phyloP scores from a whole-genome alignment of 2,888 invertebrate species.

The Dioctria linearis region DNA sequence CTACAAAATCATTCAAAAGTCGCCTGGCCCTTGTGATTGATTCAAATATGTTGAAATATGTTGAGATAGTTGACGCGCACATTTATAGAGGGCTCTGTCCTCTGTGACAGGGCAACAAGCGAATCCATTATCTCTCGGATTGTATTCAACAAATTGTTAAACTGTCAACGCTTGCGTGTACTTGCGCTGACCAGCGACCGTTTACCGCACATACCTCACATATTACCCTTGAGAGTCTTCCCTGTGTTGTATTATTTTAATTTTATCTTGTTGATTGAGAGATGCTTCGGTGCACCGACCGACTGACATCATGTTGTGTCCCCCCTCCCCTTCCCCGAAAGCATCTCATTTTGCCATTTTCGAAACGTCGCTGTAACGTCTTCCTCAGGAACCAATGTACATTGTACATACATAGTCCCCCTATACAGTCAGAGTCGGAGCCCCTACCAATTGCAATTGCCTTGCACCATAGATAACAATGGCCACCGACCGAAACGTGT shows the following conservation, averaged over 20 bases:
- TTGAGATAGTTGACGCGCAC: too few relatives aligned
- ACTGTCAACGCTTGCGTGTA: constrained; percentile 26
- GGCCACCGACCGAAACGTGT: constrained; percentile 24
- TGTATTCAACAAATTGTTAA: constrained; percentile 24
- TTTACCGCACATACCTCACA: constrained; percentile 33
- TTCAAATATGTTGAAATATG: too few relatives aligned
- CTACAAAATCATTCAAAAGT: too few relatives aligned
- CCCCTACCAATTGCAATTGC: background rate
- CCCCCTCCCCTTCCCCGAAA: too few relatives aligned
- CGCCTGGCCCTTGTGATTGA: too few relatives aligned
- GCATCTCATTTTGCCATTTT: too few relatives aligned
- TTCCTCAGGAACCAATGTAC: background rate
- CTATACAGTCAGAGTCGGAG: background rate
- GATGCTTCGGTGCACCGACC: too few relatives aligned
- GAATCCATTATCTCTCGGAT: too few relatives aligned
- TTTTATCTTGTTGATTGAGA: background rate
- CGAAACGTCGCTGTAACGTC: background rate
- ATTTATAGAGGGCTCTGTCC: too few relatives aligned
- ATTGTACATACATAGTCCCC: background rate
- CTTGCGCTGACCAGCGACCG: background rate
- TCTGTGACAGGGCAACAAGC: too few relatives aligned
- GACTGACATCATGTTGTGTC: too few relatives aligned
- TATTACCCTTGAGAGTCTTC: constrained; percentile 25
- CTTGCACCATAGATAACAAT: constrained; percentile 1
- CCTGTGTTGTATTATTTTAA: background rate